A percentile compares a stretch with the other conserved stretches of the same genome.
phyloP scores from a whole-genome alignment of 2,888 invertebrate genomes.

The Cremastobaeus sp. region DNA sequence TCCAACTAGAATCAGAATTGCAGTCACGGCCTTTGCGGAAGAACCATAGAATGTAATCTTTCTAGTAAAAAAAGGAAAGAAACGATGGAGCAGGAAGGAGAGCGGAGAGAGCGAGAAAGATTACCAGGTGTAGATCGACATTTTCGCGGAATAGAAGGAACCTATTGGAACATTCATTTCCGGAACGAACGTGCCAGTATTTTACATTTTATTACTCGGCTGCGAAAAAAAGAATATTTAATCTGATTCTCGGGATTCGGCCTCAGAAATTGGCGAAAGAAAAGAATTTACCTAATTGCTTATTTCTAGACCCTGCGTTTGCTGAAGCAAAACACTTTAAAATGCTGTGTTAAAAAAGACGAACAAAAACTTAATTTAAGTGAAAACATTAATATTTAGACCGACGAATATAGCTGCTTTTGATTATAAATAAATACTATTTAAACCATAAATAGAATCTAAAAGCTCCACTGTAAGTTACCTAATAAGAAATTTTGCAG shows the following conservation, averaged over 20 bases:
- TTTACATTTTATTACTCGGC: slow-evolving; percentile 43
- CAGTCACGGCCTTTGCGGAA: slow-evolving; percentile 58
- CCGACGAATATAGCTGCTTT: too few relatives aligned
- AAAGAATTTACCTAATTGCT: too few relatives aligned
- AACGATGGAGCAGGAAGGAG: background rate
- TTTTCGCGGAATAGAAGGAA: slow-evolving; percentile 49
- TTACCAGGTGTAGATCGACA: slow-evolving; percentile 58
- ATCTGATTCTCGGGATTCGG: slow-evolving; percentile 18
- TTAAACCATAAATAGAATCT: too few relatives aligned
- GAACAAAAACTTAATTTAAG: too few relatives aligned
- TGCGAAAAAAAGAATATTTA: slow-evolving; percentile 40
- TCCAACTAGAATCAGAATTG: slow-evolving; percentile 60
- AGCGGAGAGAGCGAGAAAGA: slow-evolving; percentile 30
- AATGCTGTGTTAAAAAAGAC: too few relatives aligned
- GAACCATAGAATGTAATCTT: slow-evolving; percentile 58
- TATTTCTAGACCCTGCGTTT: too few relatives aligned
- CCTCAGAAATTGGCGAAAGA: background rate
- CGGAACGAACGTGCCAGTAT: slow-evolving; percentile 40
- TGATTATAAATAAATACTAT: too few relatives aligned
- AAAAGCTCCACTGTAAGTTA: too few relatives aligned
- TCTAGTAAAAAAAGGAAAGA: slow-evolving; percentile 30
- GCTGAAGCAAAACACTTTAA: too few relatives aligned
- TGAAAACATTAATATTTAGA: too few relatives aligned
- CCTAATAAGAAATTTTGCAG: too few relatives aligned
- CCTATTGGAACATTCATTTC: slow-evolving; percentile 58